A percentile compares a stretch with the other conserved stretches of the same genome.
These are phyloP conservation scores for Nudaria mundana DNA, from an alignment of 2,888 invertebrate species.

Conservation along the genomic window DNA sequence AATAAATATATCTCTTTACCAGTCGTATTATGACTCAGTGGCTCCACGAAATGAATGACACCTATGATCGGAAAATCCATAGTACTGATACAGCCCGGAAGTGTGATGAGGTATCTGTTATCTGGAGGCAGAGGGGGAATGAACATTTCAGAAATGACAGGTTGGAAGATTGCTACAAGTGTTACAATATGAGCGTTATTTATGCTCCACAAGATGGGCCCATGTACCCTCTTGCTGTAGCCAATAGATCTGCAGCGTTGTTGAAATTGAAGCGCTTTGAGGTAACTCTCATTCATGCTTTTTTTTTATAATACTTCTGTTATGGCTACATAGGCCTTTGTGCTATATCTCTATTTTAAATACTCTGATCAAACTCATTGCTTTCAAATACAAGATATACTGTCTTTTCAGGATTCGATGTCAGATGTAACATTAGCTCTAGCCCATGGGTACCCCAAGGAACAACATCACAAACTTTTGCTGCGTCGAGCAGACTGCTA, in stretches of 20 bases:
- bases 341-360: not conserved
- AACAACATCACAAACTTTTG: constrained; percentile 83
- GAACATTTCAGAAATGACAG: constrained; percentile 78
- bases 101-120: constrained; percentile 54
- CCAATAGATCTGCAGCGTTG: constrained; percentile 86
- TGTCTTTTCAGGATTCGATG: constrained; percentile 78
- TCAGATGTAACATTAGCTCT: constrained; percentile 83
- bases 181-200: constrained; percentile 83
- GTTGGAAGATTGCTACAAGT: constrained; percentile 75
- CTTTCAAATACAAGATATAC: too few species aligned
- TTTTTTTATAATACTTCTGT: too few species aligned
- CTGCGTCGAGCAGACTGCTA: constrained; percentile 84
- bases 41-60: constrained; percentile 57
- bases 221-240: constrained; percentile 83
- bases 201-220: constrained; percentile 78
- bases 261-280: constrained; percentile 81
- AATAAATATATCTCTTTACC: constrained; percentile 1
- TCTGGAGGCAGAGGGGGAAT: constrained; percentile 80
- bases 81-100: constrained; percentile 58
- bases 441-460: constrained; percentile 82
- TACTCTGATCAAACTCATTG: too few species aligned
- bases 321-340: too few species aligned
- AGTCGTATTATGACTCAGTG: constrained; percentile 65
- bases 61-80: constrained; percentile 48
- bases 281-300: constrained; percentile 53